phyloP scores from a whole-genome alignment of 2,888 invertebrate genomes.

The Apamea crenata region DNA sequence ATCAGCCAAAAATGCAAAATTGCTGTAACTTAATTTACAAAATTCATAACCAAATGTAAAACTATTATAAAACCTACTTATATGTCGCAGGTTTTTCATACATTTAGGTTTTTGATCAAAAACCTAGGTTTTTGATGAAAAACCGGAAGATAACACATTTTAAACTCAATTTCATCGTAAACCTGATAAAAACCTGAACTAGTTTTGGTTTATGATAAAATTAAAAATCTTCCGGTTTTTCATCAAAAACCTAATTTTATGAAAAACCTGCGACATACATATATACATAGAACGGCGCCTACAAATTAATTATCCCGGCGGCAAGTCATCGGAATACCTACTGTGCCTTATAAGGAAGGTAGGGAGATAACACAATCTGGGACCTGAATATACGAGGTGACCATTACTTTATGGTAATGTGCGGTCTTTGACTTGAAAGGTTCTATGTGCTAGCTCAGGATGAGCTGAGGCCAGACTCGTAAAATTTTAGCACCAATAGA shows the following conservation, averaged over 20 bases:
- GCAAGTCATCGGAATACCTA: slow-evolving; percentile 34
- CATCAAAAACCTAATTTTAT: no score
- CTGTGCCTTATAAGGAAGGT: slow-evolving; percentile 37
- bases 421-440: slow-evolving; percentile 35
- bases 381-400: slow-evolving; percentile 44
- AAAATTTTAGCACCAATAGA: slow-evolving; percentile 28
- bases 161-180: no score
- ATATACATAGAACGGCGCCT: slow-evolving; percentile 1
- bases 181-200: no score
- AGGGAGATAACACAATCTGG: slow-evolving; percentile 43
- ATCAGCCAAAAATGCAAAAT: not conserved
- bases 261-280: no score
- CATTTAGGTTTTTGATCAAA: no score
- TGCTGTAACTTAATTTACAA: not conserved
- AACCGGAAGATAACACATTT: no score
- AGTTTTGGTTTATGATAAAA: no score
- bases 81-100: no score
- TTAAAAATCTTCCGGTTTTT: no score
- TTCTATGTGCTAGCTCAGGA: slow-evolving; percentile 20
- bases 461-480: slow-evolving; percentile 25
- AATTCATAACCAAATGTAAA: not conserved
- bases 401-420: slow-evolving; percentile 57
- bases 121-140: no score
- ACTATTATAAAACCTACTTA: not conserved
- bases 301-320: slow-evolving; percentile 39